Conservation (phyloP, 2,113 vertebrate genomes). For the Gymnogyps californianus region DNA sequence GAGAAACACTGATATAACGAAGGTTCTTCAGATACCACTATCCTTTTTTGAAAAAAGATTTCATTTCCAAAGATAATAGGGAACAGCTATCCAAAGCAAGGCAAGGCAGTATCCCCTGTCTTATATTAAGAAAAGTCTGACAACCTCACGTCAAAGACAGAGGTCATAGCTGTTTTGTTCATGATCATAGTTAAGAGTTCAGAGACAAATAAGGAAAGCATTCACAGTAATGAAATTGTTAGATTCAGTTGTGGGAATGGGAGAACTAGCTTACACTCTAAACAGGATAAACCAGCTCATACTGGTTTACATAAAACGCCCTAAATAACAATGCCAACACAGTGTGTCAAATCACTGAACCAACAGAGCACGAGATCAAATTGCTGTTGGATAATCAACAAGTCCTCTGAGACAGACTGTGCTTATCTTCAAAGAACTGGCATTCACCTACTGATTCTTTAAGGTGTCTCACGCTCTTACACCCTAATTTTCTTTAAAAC, state of each 20-base stretch:
- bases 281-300: constrained; percentile 56
- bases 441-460: neutral
- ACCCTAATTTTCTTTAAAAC: neutral
- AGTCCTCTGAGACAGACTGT: neutral
- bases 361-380: neutral
- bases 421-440: neutral
- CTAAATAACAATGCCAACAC: constrained; percentile 8
- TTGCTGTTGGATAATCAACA: neutral
- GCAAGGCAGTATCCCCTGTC: neutral
- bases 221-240: neutral
- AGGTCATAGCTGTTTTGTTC: neutral
- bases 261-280: neutral
- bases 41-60: neutral
- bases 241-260: neutral
- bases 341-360: neutral
- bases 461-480: neutral
- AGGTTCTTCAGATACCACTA: neutral
- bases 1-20: neutral
- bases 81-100: neutral
- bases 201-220: neutral
- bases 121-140: neutral
- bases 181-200: neutral
- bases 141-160: neutral
- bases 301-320: constrained; percentile 4
- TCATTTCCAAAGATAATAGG: neutral